Percentiles rank a stretch among this genome's conserved stretches.
These are phyloP conservation scores for Zeuzera pyrina DNA, from an alignment of 2,888 invertebrate genomes.

Conservation along the genomic window DNA sequence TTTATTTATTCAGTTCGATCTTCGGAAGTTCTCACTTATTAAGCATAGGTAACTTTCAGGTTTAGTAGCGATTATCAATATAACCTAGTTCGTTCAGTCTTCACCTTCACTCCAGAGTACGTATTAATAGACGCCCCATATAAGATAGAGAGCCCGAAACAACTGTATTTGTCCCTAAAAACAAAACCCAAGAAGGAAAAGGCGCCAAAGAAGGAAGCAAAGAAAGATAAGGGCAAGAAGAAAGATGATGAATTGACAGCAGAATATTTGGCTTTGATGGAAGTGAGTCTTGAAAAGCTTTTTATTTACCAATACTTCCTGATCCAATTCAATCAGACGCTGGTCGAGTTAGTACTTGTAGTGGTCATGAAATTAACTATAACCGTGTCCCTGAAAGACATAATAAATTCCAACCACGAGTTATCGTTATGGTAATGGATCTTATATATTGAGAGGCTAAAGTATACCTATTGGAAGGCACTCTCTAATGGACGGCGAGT, in stretches of 20 bases:
- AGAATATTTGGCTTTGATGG: conserved; percentile 43
- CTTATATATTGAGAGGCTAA: too few species aligned
- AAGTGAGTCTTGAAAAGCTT: conserved; percentile 33
- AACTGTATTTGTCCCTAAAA: conserved; percentile 33
- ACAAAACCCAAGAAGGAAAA: conserved; percentile 35
- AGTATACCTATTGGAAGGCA: too few species aligned
- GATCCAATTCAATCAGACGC: too few species aligned
- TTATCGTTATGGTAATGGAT: too few species aligned
- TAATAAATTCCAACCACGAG: too few species aligned
- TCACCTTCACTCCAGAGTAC: conserved; percentile 49
- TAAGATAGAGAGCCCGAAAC: conserved; percentile 42
- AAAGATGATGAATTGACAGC: conserved; percentile 31
- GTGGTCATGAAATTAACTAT: too few species aligned
- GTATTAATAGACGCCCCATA: conserved; percentile 38
- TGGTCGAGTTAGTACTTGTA: too few species aligned
- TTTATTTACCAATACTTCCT: too few species aligned
- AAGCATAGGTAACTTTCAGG: conserved; percentile 26
- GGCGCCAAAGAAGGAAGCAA: conserved; percentile 32
- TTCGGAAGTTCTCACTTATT: too few species aligned
- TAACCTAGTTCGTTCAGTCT: conserved; percentile 48
- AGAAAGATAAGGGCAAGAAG: conserved; percentile 33
- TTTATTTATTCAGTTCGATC: too few species aligned
- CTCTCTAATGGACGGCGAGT: too few species aligned
- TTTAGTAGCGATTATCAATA: conserved; percentile 62
- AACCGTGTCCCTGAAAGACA: too few species aligned